Percentiles rank a stretch among this genome's conserved stretches.
phyloP scores from a whole-genome alignment of 2,797 vertebrate genomes.

The Pangasius sanitwongsei region DNA sequence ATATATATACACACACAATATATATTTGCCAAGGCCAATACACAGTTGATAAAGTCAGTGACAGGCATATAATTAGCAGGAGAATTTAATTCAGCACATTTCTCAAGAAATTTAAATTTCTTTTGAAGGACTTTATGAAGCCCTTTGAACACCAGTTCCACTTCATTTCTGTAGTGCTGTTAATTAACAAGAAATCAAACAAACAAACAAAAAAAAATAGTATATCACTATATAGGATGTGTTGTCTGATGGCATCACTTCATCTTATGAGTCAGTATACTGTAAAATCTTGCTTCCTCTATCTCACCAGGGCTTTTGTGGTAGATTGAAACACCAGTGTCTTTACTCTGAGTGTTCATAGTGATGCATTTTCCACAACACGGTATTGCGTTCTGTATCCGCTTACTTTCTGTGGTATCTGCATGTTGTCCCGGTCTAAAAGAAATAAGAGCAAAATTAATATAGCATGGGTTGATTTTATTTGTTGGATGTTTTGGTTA shows the following conservation, averaged over 20 bases:
- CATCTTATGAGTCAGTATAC: not conserved
- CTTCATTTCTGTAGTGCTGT: not conserved
- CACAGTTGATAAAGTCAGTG: constrained; percentile 7
- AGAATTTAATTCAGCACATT: not conserved
- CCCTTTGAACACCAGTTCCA: not conserved
- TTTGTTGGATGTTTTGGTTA: constrained; percentile 57
- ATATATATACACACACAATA: not conserved
- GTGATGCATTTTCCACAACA: constrained; percentile 41
- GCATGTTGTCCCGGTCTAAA: constrained; percentile 57
- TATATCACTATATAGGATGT: not conserved
- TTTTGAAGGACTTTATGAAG: not conserved
- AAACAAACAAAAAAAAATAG: not conserved
- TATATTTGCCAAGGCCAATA: constrained; percentile 43
- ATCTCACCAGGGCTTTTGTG: constrained; percentile 8
- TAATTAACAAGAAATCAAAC: not conserved
- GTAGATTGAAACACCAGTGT: constrained; percentile 15
- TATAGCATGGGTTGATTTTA: constrained; percentile 60
- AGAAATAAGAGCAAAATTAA: constrained; percentile 48
- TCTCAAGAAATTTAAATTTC: not conserved
- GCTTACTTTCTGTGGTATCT: constrained; percentile 55
- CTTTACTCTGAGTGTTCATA: constrained; percentile 45
- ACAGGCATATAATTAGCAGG: not conserved
- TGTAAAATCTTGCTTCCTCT: not conserved
- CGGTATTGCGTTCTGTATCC: constrained; percentile 51
- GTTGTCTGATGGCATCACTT: not conserved